phyloP scores from a whole-genome alignment of 2,888 invertebrate genomes.

The Alviniconcha strummeri region DNA sequence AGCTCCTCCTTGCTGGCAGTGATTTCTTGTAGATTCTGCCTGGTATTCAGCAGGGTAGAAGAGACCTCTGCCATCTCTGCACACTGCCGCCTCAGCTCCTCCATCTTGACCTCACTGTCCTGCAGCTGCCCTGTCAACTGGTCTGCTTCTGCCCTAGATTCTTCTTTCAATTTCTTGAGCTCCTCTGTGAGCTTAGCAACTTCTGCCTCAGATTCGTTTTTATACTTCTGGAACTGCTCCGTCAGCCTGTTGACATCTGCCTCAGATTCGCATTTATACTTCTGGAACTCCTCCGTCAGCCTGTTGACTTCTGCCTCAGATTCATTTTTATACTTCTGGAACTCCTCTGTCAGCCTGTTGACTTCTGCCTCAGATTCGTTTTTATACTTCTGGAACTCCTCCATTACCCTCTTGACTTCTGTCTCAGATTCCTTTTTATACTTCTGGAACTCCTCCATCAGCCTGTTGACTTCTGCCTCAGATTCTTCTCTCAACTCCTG shows the following conservation, averaged over 20 bases:
- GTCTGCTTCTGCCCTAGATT: conserved; percentile 4
- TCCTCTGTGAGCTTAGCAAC: conserved; percentile 11
- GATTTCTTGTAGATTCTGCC: conserved; percentile 20
- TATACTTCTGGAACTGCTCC: conserved; percentile 13
- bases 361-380: conserved; percentile 20
- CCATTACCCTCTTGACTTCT: conserved; percentile 15
- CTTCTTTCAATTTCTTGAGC: conserved; percentile 10
- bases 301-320: conserved; percentile 26
- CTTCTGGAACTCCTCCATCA: conserved; percentile 10
- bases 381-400: conserved; percentile 4
- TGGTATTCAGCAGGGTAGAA: conserved; percentile 7
- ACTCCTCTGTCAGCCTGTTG: conserved; percentile 1
- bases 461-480: neutral
- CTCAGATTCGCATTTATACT: conserved; percentile 14
- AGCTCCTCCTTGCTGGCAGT: conserved; percentile 27
- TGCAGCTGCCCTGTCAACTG: neutral
- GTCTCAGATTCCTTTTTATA: conserved; percentile 26
- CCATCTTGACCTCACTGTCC: conserved; percentile 10
- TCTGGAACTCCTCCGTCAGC: conserved; percentile 9
- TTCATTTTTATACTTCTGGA: conserved; percentile 18
- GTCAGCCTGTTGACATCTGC: conserved; percentile 3
- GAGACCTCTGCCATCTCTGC: conserved; percentile 28
- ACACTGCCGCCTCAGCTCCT: conserved; percentile 16
- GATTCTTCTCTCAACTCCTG: conserved; percentile 10
- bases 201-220: conserved; percentile 29